phyloP scores from a whole-genome alignment of 2,797 vertebrate genomes.

The Crenichthys baileyi region DNA sequence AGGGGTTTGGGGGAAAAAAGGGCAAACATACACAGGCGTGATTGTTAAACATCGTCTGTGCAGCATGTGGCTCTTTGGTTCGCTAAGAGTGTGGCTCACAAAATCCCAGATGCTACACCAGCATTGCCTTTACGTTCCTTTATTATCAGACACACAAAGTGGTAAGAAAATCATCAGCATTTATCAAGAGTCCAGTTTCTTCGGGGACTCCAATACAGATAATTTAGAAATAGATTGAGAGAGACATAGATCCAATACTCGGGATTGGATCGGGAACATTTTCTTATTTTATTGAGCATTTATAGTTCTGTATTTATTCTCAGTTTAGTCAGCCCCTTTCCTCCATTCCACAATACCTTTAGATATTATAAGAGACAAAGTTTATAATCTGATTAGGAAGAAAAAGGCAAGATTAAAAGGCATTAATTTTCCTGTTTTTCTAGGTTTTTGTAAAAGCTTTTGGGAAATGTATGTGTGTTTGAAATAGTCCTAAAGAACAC shows the following conservation, averaged over 20 bases:
- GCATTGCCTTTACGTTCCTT: background rate
- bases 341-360: no score
- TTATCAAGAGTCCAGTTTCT: background rate
- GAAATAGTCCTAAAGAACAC: background rate
- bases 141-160: no score
- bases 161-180: background rate
- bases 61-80: background rate
- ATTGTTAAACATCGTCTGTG: no score
- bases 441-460: background rate
- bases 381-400: background rate
- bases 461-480: background rate
- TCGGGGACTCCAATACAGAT: background rate
- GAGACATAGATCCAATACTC: background rate
- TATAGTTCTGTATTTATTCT: background rate
- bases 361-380: no score
- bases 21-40: no score
- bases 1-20: no score
- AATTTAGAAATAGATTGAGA: background rate
- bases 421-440: no score
- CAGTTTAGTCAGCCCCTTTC: background rate
- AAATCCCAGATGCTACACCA: background rate
- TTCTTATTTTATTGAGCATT: background rate
- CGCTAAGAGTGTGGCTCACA: background rate
- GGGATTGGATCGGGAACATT: no score
- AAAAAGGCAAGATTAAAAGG: background rate